Base-by-base conservation (phyloP, 2,888 invertebrate species). In the Andricus curvator region DNA sequence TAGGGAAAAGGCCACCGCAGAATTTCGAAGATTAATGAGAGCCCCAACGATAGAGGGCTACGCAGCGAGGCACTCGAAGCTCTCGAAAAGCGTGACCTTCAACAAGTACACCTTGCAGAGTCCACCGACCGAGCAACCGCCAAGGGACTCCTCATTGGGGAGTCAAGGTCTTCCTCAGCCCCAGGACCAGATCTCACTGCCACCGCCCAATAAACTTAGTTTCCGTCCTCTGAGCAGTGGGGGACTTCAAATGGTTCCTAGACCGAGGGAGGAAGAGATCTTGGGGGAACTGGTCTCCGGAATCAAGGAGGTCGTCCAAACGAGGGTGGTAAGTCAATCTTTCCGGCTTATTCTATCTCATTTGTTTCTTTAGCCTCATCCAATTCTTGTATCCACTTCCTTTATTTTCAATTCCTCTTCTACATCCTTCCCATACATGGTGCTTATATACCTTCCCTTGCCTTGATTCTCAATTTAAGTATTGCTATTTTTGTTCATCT, bases 31-130 rank as follows among this genome's bases (percentile, higher is more conserved):
- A 90, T 93, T 97, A 83, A 95, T 97, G 93, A 94, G 96, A 89
- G 97, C 97, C 44, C 97, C 97, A 83, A 97, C 97, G 82, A 94
- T 97, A 87, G 97, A 97, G 94, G 97, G 97, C 82, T 98, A 97
- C 93, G 97, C 97, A 81, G 97, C 97, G 78, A 94, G 97, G 90
- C 97, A 97, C 93, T 96, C 96, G 84, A 97, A 97, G 93, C 95
- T 97, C 92, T 95, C 97, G 78, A 98, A 97, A 94, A 97, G 97
- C 93, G 97, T 97, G 84, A 97, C 97, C 83, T 97, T 97, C 93
- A 97, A 97, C 93, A 94, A 96, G 83, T 96, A 97, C 92, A 97
- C 97, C 79, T 94, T 97, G 90, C 96, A 96, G 86, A 97, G 97
- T 88, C 97, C 97, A 83, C 97, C 97, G 83, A 89, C 92, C 86